A percentile compares a stretch with the other conserved stretches of the same genome.
phyloP scores from a whole-genome alignment of 1,140 invertebrate species.

The Drosophila pandora region DNA sequence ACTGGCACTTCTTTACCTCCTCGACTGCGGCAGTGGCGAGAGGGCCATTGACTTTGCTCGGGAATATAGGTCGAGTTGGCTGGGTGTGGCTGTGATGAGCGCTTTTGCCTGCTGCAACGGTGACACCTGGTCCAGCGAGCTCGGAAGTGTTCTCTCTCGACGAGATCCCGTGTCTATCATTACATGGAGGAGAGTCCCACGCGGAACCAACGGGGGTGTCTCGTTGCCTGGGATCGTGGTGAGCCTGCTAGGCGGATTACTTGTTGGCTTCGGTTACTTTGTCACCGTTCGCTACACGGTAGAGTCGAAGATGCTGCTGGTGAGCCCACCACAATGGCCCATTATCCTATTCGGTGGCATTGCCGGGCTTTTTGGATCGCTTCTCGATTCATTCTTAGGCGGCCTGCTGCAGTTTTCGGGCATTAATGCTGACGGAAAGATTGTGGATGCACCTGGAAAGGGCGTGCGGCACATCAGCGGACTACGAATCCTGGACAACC shows the following conservation, averaged over 20 bases:
- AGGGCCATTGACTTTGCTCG: constrained; percentile 90
- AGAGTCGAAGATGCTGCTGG: constrained; percentile 85
- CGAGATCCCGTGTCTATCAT: constrained; percentile 91
- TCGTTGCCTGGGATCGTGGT: constrained; percentile 89
- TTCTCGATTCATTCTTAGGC: constrained; percentile 93
- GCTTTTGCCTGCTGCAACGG: constrained; percentile 93
- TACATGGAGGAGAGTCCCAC: constrained; percentile 89
- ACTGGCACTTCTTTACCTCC: constrained; percentile 90
- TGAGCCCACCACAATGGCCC: constrained; percentile 92
- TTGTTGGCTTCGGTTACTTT: constrained; percentile 91
- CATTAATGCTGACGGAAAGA: constrained; percentile 87
- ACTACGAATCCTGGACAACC: constrained; percentile 92
- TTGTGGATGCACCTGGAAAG: constrained; percentile 90
- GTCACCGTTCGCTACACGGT: constrained; percentile 87
- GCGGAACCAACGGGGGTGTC: constrained; percentile 93
- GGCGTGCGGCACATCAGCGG: constrained; percentile 92
- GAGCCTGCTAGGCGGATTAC: constrained; percentile 90
- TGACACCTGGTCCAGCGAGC: constrained; percentile 96
- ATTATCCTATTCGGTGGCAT: constrained; percentile 89
- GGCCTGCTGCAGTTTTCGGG: constrained; percentile 94
- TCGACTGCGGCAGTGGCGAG: constrained; percentile 92
- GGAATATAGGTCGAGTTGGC: constrained; percentile 92
- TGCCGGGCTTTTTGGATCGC: constrained; percentile 91
- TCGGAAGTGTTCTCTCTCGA: constrained; percentile 90
- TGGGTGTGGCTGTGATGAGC: constrained; percentile 91